phyloP scores from a whole-genome alignment of 2,113 vertebrate genomes.

The Caretta caretta region DNA sequence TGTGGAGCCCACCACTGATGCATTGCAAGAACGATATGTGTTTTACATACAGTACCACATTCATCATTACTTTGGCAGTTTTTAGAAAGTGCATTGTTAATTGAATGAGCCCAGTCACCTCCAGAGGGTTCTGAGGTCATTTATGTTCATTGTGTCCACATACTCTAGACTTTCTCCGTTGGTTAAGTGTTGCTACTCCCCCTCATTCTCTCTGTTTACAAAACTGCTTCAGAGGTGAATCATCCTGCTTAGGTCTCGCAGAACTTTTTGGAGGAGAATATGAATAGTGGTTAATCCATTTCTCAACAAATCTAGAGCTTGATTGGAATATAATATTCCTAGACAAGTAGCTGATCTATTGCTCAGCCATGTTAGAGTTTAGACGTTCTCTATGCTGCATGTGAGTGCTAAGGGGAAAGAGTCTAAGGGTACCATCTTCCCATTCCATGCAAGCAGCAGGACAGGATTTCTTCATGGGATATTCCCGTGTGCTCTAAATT shows the following conservation, averaged over 20 bases:
- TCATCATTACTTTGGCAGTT: neutral
- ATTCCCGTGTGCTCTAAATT: neutral
- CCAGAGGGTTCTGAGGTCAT: neutral
- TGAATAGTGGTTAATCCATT: neutral
- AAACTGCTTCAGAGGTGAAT: neutral
- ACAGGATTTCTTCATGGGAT: neutral
- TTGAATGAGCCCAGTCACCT: neutral
- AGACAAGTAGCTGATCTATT: neutral
- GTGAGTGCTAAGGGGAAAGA: neutral
- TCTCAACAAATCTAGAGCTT: neutral
- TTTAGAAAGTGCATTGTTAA: neutral
- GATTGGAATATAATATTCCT: neutral
- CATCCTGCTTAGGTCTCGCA: neutral
- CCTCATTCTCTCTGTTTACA: neutral
- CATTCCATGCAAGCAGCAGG: neutral
- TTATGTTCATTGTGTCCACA: neutral
- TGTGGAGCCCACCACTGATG: neutral
- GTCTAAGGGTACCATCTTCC: neutral
- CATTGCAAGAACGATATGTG: neutral
- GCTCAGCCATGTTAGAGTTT: neutral
- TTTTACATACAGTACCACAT: neutral
- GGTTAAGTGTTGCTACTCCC: neutral
- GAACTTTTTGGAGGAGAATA: neutral
- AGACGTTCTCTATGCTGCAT: neutral
- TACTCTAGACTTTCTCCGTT: neutral